Evolutionary conservation across 2,113 vertebrate genomes (phyloP), one percentile per base, ranked within the genome.

Genomic region (Crotalus viridis): DNA sequence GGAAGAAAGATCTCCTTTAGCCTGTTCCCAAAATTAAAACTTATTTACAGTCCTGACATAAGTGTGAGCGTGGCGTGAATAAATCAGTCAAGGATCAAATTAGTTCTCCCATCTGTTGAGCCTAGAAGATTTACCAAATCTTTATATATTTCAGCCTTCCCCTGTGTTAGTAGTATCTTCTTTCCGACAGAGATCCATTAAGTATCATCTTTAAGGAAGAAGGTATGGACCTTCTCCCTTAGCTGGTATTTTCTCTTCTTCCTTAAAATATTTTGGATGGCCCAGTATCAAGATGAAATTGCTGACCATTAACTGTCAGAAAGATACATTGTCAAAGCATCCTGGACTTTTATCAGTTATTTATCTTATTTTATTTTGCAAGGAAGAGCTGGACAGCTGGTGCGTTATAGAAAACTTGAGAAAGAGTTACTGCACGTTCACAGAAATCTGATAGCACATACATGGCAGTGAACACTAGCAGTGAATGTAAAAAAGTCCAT

Each of bases 401-500:
- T 89, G 43, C 17, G 24, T 51, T 51, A 48, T n/a, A 51, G 43
- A 46, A 57, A 89, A 54, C 26, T 19, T n/a, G 26, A 54, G 21
- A n/a, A 22, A 43, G 17, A 51, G 15, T 64, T 46, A 81, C n/a
- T 81, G 6, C 43, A 17, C 10, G 3, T 28, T 51, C 74, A 55
- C 13, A 46, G 13, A 85, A 91, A 86, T 85, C 22, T 57, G 33
- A 57, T 46, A 57, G 55, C 7, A 85, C 55, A 56, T 43, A 12
- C 52, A n/a, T 5, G 3, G 57, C 17, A 87, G 24, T 39, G 19
- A 64, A 93, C 59, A 86, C 33, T 55, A 85, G 7, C 88, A 59
- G 69, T 57, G 15, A 7, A 33, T 28, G 2, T 46, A 86, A 88
- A 81, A 87, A 94, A 94, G 88, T 87, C 93, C 74, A 91, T 9